A percentile compares a stretch with the other conserved stretches of the same genome.
phyloP scores from a whole-genome alignment of 53 echinoderm and acorn worm species.

The Luidia sarsii region DNA sequence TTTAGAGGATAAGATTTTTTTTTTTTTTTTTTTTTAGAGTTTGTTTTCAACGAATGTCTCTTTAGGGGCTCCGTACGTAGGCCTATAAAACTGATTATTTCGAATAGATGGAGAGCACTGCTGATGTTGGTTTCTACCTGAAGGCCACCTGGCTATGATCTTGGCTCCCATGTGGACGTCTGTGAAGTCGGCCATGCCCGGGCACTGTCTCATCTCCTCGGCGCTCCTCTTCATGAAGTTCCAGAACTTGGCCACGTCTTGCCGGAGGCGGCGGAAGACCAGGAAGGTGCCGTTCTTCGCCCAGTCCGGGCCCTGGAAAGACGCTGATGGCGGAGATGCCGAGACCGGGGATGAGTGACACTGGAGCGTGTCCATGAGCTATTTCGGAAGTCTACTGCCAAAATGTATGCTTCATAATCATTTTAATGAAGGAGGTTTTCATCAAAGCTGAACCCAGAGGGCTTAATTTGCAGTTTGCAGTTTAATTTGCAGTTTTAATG shows the following conservation, averaged over 20 bases:
- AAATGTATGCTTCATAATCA: too few species aligned
- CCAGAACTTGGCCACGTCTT: slow-evolving; percentile 47
- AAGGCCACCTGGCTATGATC: slow-evolving; percentile 35
- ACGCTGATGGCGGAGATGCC: neutral
- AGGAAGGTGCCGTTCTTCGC: slow-evolving; percentile 38
- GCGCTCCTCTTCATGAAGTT: slow-evolving; percentile 16
- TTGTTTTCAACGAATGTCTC: too few species aligned
- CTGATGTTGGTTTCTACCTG: too few species aligned
- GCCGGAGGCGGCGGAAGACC: slow-evolving; percentile 32
- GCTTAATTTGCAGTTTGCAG: too few species aligned
- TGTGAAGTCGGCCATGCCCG: slow-evolving; percentile 5
- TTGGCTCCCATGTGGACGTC: slow-evolving; percentile 29
- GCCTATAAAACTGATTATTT: neutral
- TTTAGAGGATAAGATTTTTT: neutral
- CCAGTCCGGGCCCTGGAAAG: slow-evolving; percentile 29
- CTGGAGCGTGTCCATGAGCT: too few species aligned
- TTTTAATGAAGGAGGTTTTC: too few species aligned
- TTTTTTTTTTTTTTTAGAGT: too few species aligned
- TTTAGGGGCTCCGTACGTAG: neutral
- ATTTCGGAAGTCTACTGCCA: too few species aligned
- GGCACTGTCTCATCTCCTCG: neutral
- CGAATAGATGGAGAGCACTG: neutral
- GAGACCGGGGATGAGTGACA: too few species aligned
- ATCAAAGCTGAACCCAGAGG: too few species aligned
- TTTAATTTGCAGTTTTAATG: too few species aligned